These are phyloP conservation scores for Stenolophus ochropezus DNA, from an alignment of 2,888 invertebrate genomes.

Conservation along the genomic window DNA sequence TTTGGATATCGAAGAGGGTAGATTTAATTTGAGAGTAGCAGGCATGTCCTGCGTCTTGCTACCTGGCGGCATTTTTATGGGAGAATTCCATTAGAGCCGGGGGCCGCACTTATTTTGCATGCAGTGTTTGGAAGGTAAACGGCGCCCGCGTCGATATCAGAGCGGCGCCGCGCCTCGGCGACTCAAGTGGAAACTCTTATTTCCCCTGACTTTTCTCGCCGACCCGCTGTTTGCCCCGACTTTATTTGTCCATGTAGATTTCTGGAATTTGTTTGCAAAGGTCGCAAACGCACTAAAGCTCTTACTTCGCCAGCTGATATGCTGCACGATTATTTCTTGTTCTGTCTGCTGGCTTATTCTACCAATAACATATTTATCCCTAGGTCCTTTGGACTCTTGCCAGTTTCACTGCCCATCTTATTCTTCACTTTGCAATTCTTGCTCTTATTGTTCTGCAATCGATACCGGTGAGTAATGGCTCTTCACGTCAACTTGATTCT, in stretches of 20 bases:
- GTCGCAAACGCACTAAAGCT: conserved; percentile 48
- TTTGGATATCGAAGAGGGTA: too few species aligned
- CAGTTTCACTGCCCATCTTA: not conserved
- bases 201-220: conserved; percentile 57
- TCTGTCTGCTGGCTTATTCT: conserved; percentile 14
- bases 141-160: conserved; percentile 51
- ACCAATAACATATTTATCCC: conserved; percentile 9
- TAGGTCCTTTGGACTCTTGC: conserved; percentile 16
- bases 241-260: conserved; percentile 66
- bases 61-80: conserved; percentile 47
- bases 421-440: conserved; percentile 14
- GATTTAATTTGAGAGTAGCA: not conserved
- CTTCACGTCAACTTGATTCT: not conserved
- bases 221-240: conserved; percentile 47
- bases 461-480: not conserved
- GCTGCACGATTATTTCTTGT: not conserved
- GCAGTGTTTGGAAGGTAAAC: conserved; percentile 58
- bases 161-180: not conserved
- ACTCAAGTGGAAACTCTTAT: conserved; percentile 59
- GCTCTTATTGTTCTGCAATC: conserved; percentile 7
- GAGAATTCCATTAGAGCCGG: conserved; percentile 53
- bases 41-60: too few species aligned
- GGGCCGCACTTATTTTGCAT: conserved; percentile 53
- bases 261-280: conserved; percentile 65
- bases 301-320: conserved; percentile 34